Conservation (phyloP, 2,113 vertebrate species). For the Strix uralensis region DNA sequence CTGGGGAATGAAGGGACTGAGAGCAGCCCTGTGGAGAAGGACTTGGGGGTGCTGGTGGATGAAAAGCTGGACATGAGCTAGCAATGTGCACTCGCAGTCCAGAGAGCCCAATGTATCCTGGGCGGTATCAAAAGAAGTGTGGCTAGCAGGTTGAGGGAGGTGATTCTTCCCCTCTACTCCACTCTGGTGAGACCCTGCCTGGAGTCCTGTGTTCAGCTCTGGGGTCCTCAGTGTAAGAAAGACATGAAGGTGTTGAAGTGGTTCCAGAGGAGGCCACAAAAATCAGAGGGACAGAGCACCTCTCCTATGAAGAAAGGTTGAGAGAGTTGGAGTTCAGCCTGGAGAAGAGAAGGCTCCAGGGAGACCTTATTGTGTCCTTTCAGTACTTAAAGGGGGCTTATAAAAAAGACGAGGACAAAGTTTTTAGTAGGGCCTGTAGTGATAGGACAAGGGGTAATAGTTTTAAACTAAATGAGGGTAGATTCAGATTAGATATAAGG, state of each 20-base stretch:
- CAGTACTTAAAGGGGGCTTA: neutral
- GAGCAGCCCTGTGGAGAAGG: neutral
- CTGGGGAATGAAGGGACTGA: neutral
- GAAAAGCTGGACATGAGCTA: neutral
- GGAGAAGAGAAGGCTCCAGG: neutral
- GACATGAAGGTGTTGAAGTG: rapidly evolving
- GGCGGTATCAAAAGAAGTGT: neutral
- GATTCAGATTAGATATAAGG: neutral
- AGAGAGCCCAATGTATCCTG: neutral
- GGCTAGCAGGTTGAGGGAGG: neutral
- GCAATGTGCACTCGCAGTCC: rapidly evolving
- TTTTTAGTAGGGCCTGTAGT: neutral
- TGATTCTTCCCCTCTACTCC: neutral
- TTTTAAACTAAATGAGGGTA: neutral
- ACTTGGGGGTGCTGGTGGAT: no score
- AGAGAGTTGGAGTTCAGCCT: neutral
- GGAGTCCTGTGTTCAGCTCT: neutral
- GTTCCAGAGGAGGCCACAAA: neutral
- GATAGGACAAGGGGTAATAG: neutral
- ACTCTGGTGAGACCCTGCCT: neutral
- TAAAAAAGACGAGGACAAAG: neutral
- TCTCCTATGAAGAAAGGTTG: neutral
- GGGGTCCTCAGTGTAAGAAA: neutral
- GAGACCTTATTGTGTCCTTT: neutral
- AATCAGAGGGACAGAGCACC: neutral